These are phyloP conservation scores for Lophius americanus DNA, from an alignment of 2,797 vertebrate genomes.

Conservation along the genomic window DNA sequence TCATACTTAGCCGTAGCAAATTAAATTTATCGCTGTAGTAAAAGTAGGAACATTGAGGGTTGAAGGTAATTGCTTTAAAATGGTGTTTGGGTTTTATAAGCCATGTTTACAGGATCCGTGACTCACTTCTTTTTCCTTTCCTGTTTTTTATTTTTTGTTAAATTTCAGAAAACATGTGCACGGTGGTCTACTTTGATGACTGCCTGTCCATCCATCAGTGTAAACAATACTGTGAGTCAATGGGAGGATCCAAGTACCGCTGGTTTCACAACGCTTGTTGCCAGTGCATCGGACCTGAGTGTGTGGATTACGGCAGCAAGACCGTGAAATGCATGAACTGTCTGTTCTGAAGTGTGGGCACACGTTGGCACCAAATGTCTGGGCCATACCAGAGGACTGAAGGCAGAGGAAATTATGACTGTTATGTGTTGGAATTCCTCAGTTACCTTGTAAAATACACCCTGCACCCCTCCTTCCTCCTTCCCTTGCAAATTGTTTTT, in stretches of 20 bases:
- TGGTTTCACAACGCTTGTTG: constrained; percentile 99
- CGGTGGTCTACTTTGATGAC: constrained; percentile 98
- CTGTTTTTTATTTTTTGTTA: background rate
- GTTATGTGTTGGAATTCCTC: constrained; percentile 70
- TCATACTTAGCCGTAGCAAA: constrained; percentile 41
- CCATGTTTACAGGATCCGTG: constrained; percentile 37
- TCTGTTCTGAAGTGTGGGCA: constrained; percentile 86
- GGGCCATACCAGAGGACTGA: constrained; percentile 62
- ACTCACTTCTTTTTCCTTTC: constrained; percentile 32
- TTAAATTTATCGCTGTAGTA: constrained; percentile 41
- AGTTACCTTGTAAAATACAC: constrained; percentile 74
- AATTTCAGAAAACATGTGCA: constrained; percentile 92
- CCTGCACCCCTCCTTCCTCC: constrained; percentile 22
- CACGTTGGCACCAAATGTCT: constrained; percentile 65
- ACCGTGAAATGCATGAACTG: constrained; percentile 97
- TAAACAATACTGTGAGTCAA: constrained; percentile 97
- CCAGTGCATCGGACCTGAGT: constrained; percentile 96
- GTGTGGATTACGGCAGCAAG: constrained; percentile 97
- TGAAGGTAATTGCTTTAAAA: constrained; percentile 44
- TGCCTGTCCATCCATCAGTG: constrained; percentile 99
- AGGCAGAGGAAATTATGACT: constrained; percentile 61
- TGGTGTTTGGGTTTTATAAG: constrained; percentile 33
- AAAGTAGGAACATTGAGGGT: constrained; percentile 43
- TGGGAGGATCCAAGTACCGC: constrained; percentile 98
- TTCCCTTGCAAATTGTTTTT: constrained; percentile 71